Base-by-base conservation (phyloP, 2,888 invertebrate species). In the Stegophylla sp. region DNA sequence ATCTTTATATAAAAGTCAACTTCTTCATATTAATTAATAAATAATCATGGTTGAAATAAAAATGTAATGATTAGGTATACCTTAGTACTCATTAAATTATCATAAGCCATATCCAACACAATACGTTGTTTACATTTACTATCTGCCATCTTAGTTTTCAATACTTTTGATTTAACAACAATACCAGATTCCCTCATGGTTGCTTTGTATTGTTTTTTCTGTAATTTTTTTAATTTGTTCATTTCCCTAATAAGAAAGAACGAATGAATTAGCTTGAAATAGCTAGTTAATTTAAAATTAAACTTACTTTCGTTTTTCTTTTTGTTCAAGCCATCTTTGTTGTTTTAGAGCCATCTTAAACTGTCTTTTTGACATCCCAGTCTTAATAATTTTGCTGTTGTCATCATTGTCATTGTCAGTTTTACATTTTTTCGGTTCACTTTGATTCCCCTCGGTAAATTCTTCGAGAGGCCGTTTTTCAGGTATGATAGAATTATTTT, bases 91-190 rank as follows among this genome's bases (percentile, higher is more conserved):
- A 98, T 98, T 72, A 94, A 88, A 83, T 94, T 89, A 86, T 96
- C 96, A 86, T 96, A 97, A 85, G 95, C 94, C 85, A 97, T 90
- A 86, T 98, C 98, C 84, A 98, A 91, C 20, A 92, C 93, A 20
- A 98, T 89, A 76, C 89, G 89, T 76, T 91, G 89, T 87, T 91
- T 91, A 85, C 92, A 92, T 73, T 88, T 88, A 82, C 92, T 91
- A 83, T 90, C 89, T 63, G 90, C 89, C 88, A 92, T 90, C 85
- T 90, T 92, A 86, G 90, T 90, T 85, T 88, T 89, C 87, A 95
- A 96, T 41, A 34, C 64, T 41, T 69, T 73, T 43, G 7, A 3
- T 5, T 2, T 7, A 48, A 71, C 23, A 56, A 64, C 13, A 15
- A 41, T 3, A 23, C 75, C 74, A 1, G 63, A 20, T 1, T 77